Conservation (phyloP, 2,797 vertebrate species). For the Cossypha dichroa region DNA sequence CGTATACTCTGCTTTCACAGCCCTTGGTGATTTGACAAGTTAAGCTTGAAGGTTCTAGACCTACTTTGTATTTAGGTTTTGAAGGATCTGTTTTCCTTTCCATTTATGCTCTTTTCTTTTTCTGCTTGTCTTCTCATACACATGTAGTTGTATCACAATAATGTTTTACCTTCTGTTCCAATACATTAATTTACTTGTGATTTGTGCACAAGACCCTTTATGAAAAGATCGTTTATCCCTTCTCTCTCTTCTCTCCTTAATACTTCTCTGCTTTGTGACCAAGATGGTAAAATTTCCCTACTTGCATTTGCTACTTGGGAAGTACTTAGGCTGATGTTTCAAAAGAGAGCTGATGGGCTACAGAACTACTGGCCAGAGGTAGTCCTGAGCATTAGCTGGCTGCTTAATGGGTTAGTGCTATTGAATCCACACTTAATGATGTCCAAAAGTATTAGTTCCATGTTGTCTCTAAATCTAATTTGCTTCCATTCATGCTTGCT, state of each 20-base stretch:
- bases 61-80: not conserved
- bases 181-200: not conserved
- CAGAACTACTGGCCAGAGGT: not conserved
- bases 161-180: not conserved
- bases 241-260: not conserved
- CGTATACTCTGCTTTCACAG: not conserved
- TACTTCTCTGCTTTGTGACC: not conserved
- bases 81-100: not conserved
- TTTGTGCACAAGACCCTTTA: not conserved
- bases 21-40: not conserved
- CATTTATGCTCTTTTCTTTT: not conserved
- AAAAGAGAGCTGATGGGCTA: not conserved
- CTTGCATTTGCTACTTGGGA: not conserved
- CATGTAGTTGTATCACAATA: not conserved
- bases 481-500: conserved; percentile 40
- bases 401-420: not conserved
- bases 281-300: not conserved
- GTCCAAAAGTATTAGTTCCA: conserved; percentile 40
- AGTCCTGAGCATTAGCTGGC: not conserved
- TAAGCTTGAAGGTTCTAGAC: not conserved
- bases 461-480: conserved; percentile 47
- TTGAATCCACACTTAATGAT: not conserved
- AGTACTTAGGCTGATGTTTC: not conserved
- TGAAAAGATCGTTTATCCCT: not conserved
- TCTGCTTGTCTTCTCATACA: not conserved